Percentiles rank a stretch among this genome's conserved stretches.
phyloP scores from a whole-genome alignment of 2,797 vertebrate genomes.

The Hyperoplus immaculatus region DNA sequence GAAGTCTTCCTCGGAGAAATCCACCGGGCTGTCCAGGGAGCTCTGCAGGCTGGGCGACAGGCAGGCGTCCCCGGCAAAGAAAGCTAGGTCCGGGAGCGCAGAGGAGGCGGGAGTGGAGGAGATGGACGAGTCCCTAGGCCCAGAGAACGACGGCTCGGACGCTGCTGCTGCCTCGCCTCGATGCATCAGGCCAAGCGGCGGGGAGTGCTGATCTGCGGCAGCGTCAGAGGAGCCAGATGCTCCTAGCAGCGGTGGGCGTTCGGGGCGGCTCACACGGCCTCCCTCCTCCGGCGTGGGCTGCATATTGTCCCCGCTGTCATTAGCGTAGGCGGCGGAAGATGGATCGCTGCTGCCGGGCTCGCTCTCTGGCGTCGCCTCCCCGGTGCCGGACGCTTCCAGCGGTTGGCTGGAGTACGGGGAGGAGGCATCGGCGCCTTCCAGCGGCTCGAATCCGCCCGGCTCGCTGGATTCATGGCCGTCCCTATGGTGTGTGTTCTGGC shows the following conservation, averaged over 20 bases:
- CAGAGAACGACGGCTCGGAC: constrained; percentile 79
- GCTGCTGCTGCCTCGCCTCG: constrained; percentile 40
- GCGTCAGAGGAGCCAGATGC: constrained; percentile 75
- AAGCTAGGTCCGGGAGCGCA: constrained; percentile 85
- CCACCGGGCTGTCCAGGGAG: constrained; percentile 90
- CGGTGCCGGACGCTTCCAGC: constrained; percentile 83
- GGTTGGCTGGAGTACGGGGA: constrained; percentile 83
- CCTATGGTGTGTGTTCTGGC: constrained; percentile 91
- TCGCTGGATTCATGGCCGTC: constrained; percentile 88
- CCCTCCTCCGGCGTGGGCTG: constrained; percentile 81
- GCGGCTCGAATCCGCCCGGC: constrained; percentile 80
- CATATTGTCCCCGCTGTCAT: constrained; percentile 84
- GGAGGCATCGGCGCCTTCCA: constrained; percentile 85
- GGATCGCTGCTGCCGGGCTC: constrained; percentile 78
- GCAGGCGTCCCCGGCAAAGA: constrained; percentile 89
- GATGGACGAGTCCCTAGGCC: constrained; percentile 81
- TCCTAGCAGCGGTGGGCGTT: constrained; percentile 55
- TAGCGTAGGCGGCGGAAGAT: constrained; percentile 76
- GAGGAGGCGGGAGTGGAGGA: constrained; percentile 44
- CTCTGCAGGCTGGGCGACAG: constrained; percentile 88
- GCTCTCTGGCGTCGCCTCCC: constrained; percentile 73
- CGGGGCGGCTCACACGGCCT: constrained; percentile 58
- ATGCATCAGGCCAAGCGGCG: constrained; percentile 64
- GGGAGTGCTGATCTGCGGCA: constrained; percentile 60
- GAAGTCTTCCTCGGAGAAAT: constrained; percentile 95